Evolutionary conservation across 2,113 vertebrate species (phyloP).

Genomic region (Calyptomena viridis): DNA sequence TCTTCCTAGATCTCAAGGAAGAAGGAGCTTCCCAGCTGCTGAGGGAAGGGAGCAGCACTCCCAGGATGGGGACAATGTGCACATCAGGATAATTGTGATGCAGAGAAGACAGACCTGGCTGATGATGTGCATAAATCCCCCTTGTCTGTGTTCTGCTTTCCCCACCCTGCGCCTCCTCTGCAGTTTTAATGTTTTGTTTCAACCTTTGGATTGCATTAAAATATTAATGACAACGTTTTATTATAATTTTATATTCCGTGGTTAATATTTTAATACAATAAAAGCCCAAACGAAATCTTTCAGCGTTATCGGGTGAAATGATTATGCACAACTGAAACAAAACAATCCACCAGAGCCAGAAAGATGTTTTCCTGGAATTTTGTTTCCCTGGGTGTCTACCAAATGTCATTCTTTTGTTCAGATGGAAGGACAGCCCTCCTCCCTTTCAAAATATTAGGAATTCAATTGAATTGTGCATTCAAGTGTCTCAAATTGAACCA

Average conservation of each 20-base stretch:
- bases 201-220: conserved; percentile 20
- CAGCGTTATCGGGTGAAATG: background rate
- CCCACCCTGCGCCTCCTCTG: background rate
- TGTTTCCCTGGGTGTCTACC: background rate
- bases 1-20: background rate
- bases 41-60: background rate
- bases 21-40: background rate
- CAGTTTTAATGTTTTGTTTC: conserved; percentile 29
- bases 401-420: background rate
- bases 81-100: background rate
- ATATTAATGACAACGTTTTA: conserved; percentile 42
- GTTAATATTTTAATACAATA: conserved; percentile 58
- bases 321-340: background rate
- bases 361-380: background rate
- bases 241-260: conserved; percentile 5
- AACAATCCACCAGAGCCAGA: background rate
- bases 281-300: conserved; percentile 33
- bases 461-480: background rate
- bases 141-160: background rate
- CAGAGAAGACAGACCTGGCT: background rate
- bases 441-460: background rate
- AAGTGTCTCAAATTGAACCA: background rate
- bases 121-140: background rate
- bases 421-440: background rate
- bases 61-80: background rate